phyloP scores from a whole-genome alignment of 2,888 invertebrate species.

The Epinotia brunnichana region DNA sequence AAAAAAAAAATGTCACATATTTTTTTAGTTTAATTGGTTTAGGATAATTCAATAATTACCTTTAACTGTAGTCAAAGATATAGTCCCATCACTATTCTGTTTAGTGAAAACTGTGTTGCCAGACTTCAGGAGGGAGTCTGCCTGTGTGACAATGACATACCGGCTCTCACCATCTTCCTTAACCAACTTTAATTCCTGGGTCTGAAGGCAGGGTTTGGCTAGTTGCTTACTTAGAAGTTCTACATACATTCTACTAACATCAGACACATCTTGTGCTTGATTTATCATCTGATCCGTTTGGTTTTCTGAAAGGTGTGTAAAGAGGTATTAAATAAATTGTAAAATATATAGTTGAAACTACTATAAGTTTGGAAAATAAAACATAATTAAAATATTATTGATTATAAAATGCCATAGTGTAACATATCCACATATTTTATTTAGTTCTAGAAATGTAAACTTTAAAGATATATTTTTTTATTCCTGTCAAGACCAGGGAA shows the following conservation, averaged over 20 bases:
- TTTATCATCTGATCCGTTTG: slow-evolving; percentile 36
- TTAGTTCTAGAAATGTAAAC: neutral
- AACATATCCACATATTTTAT: neutral
- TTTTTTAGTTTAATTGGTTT: too few species aligned
- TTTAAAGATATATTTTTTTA: too few species aligned
- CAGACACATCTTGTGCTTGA: slow-evolving; percentile 48
- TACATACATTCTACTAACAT: slow-evolving; percentile 66
- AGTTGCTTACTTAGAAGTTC: slow-evolving; percentile 62
- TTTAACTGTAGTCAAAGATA: slow-evolving; percentile 69
- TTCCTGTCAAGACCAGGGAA: too few species aligned
- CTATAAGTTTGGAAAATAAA: too few species aligned
- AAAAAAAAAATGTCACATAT: too few species aligned
- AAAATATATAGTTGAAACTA: too few species aligned
- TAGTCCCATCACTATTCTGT: slow-evolving; percentile 76
- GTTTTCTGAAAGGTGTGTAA: slow-evolving; percentile 28
- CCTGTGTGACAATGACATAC: slow-evolving; percentile 66
- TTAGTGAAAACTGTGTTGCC: slow-evolving; percentile 66
- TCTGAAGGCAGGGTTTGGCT: slow-evolving; percentile 60
- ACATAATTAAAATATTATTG: neutral
- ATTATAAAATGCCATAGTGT: too few species aligned
- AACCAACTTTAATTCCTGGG: slow-evolving; percentile 65
- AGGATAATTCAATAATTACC: slow-evolving; percentile 53
- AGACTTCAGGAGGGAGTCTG: slow-evolving; percentile 53
- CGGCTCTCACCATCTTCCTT: slow-evolving; percentile 63
- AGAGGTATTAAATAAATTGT: too few species aligned